Evolutionary conservation across 1,140 invertebrate genomes (phyloP).

Genomic region (Temnothorax nylanderi): DNA sequence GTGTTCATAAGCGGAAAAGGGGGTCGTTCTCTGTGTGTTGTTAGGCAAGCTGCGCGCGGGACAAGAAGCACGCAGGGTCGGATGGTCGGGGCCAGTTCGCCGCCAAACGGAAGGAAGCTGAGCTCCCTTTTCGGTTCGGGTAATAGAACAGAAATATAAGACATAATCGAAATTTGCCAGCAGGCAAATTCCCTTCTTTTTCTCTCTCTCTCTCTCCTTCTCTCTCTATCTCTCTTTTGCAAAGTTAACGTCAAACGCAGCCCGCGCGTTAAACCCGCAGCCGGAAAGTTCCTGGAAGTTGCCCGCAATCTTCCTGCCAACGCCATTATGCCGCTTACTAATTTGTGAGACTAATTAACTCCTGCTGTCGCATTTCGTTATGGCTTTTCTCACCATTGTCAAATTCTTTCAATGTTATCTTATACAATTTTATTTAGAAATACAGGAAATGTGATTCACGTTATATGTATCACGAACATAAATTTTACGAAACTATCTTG

Average conservation of each 20-base stretch:
- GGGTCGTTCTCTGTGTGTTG: slow-evolving; percentile 56
- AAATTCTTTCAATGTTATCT: slow-evolving; percentile 25
- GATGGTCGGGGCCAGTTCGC: slow-evolving; percentile 29
- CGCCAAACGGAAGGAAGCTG: slow-evolving; percentile 45
- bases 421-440: too few relatives aligned
- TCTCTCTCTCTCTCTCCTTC: too few relatives aligned
- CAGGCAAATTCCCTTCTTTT: background rate
- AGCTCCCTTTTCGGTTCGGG: background rate
- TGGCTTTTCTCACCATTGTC: slow-evolving; percentile 12
- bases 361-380: background rate
- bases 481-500: background rate
- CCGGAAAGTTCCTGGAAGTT: slow-evolving; percentile 58
- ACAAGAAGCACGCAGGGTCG: slow-evolving; percentile 59
- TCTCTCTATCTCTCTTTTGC: background rate
- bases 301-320: slow-evolving; percentile 37
- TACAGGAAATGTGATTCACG: background rate
- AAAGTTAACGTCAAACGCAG: slow-evolving; percentile 36
- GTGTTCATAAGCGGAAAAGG: slow-evolving; percentile 75
- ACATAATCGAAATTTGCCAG: slow-evolving; percentile 56
- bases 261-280: slow-evolving; percentile 1
- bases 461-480: background rate
- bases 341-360: slow-evolving; percentile 49
- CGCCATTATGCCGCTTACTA: slow-evolving; percentile 41
- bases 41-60: slow-evolving; percentile 59
- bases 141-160: slow-evolving; percentile 35